Evolutionary conservation across 2,797 vertebrate genomes (phyloP), one percentile per base, ranked within the genome.

Genomic region (Xerus rutilus): DNA sequence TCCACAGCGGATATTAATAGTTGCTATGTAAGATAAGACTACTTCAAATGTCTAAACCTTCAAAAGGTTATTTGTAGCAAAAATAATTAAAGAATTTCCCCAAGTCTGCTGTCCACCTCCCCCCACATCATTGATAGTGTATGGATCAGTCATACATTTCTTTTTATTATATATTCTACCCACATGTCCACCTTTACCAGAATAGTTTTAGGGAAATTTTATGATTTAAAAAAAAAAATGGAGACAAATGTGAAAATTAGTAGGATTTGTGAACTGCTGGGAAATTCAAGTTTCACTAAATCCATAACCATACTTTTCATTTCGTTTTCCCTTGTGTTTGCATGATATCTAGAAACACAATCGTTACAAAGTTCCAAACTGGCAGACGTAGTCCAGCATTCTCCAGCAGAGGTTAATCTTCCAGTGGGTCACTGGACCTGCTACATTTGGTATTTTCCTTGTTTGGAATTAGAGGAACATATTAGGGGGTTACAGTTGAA

Each of bases 31-130:
- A 15, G 25, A 17, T 43, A 65, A 77, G 65, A 64, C 21, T 52
- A 65, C 6, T 79, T 91, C 81, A 64, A 86, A 52, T 73, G 15
- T 88, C 10, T 85, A 62, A 49, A 20, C 7, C 3, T 62, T 86
- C 17, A 11, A 30, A 89, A 49, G 35, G 45, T 21, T 65, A 20
- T 90, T 93, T 45, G n/a, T 74, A 65, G 59, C 8, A 74, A 32
- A 67, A 59, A 43, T 47, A 57, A 52, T 45, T 18, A 64, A 89
- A 83, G 25, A 12, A 67, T 9, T 72, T 94, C 43, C 43, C 45
- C 35, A 64, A 5, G 11, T 7, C 62, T 54, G 2, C 1, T 43
- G 4, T 54, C 2, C 2, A 10, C 4, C 0, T 23, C 7, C 2
- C 49, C 49, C 49, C 49, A 3, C 1, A 14, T 83, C n/a, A 78